Base-by-base conservation (phyloP, 1,140 invertebrate species). In the Diachasma alloeum region DNA sequence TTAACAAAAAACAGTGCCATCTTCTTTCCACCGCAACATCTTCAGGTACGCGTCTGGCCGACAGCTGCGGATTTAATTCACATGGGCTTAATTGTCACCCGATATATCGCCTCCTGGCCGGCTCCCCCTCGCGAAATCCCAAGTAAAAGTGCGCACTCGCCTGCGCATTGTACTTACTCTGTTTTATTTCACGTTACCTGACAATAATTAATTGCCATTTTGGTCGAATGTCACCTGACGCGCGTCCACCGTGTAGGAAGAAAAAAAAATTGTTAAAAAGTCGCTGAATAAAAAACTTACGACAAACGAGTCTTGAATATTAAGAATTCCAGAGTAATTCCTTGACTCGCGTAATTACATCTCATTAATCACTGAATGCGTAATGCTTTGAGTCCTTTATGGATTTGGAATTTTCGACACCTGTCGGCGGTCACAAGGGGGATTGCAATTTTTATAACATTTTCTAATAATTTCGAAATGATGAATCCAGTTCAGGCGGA, bases 1-100 rank as follows among this genome's bases (percentile, higher is more conserved):
- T 13, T 42, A 11, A n/a, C n/a, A n/a, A n/a, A 1, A 42, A 42
- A 42, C 9, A 42, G 39, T 42, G 13, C 39, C 39, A 42, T 13
- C 39, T 42, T 13, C 4, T 42, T 4, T 2, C 39, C 39, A 42
- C 13, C 39, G 10, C 39, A 42, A 42, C 10, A 11, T 42, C 48
- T 53, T 19, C 48, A 53, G 48, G 15, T 53, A 17, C 4, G n/a
- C 11, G 11, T 19, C 11, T 69, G 67, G 36, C 17, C 17, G 22
- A 72, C 69, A 72, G 69, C 42, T 72, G 69, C 42, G 15, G 69
- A 13, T 46, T 53, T 26, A 72, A 48, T 72, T 46, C 11, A 24
- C 69, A 48, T 53, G 46, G 24, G 42, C 69, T 72, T 72, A 72
- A 53, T 72, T 72, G 69, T 72, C 69, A 72, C 69, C 69, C 69